A percentile compares a stretch with the other conserved stretches of the same genome.
These are phyloP conservation scores for Heliconius ismenius DNA, from an alignment of 2,888 invertebrate species.

Conservation along the genomic window DNA sequence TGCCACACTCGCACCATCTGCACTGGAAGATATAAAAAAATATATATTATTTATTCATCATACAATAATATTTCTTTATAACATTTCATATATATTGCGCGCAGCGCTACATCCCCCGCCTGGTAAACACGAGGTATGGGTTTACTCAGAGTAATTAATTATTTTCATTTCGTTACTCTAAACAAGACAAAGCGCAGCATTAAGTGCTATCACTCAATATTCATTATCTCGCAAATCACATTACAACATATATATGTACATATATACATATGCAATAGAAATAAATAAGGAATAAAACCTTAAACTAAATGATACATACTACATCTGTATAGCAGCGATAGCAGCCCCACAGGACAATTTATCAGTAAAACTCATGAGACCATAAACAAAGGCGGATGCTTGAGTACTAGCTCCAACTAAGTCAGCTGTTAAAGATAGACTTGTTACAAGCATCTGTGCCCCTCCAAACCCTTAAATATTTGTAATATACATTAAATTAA, in stretches of 20 bases:
- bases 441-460: conserved; percentile 92
- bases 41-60: background rate
- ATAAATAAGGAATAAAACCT: background rate
- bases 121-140: too few relatives aligned
- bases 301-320: conserved; percentile 75
- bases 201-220: too few relatives aligned
- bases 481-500: background rate
- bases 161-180: too few relatives aligned
- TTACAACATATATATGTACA: background rate
- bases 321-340: conserved; percentile 89
- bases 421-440: conserved; percentile 93
- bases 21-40: conserved; percentile 51
- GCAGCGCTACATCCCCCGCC: too few relatives aligned
- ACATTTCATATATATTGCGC: background rate
- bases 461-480: conserved; percentile 86
- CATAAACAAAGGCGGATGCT: conserved; percentile 95
- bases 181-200: too few relatives aligned
- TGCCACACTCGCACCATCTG: conserved; percentile 58
- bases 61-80: conserved; percentile 1
- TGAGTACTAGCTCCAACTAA: conserved; percentile 91
- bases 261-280: background rate
- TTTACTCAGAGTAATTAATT: too few relatives aligned
- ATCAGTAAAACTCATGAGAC: conserved; percentile 95
- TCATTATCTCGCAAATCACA: too few relatives aligned
- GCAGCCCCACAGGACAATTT: conserved; percentile 94